Evolutionary conservation across 1,140 invertebrate genomes (phyloP).

Genomic region (Dendroctonus ponderosae): DNA sequence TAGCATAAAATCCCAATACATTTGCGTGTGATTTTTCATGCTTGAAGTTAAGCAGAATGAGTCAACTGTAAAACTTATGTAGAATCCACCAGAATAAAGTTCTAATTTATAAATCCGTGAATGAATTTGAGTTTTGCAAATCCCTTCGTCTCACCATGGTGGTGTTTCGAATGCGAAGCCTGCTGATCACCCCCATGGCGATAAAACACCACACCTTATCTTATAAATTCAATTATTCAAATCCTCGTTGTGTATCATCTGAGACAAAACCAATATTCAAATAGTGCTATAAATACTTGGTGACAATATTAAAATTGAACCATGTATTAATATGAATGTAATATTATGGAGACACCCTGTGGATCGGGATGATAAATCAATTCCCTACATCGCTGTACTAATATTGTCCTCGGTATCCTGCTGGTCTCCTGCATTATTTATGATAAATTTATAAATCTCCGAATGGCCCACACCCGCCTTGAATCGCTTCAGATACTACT

Average conservation of each 20-base stretch:
- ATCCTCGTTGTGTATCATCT: conserved; percentile 33
- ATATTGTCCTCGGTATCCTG: conserved; percentile 49
- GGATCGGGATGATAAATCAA: conserved; percentile 50
- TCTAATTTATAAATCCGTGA: too few relatives aligned
- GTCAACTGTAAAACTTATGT: too few relatives aligned
- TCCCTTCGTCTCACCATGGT: neutral
- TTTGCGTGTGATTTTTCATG: too few relatives aligned
- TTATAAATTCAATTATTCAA: conserved; percentile 49
- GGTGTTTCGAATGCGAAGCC: neutral
- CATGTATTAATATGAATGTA: conserved; percentile 50
- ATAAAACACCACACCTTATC: conserved; percentile 44
- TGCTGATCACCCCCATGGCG: conserved; percentile 30
- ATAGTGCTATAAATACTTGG: conserved; percentile 49
- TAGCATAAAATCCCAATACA: too few relatives aligned
- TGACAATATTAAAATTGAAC: conserved; percentile 52
- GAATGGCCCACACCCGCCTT: conserved; percentile 12
- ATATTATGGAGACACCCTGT: conserved; percentile 44
- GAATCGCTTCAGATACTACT: conserved; percentile 15
- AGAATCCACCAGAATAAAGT: too few relatives aligned
- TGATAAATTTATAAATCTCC: conserved; percentile 48
- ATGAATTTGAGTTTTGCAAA: too few relatives aligned
- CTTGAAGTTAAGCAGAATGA: too few relatives aligned
- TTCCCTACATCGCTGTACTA: conserved; percentile 50
- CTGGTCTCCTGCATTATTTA: conserved; percentile 48
- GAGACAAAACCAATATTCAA: conserved; percentile 47